phyloP scores from a whole-genome alignment of 1,140 invertebrate species.

The Microplitis mediator region DNA sequence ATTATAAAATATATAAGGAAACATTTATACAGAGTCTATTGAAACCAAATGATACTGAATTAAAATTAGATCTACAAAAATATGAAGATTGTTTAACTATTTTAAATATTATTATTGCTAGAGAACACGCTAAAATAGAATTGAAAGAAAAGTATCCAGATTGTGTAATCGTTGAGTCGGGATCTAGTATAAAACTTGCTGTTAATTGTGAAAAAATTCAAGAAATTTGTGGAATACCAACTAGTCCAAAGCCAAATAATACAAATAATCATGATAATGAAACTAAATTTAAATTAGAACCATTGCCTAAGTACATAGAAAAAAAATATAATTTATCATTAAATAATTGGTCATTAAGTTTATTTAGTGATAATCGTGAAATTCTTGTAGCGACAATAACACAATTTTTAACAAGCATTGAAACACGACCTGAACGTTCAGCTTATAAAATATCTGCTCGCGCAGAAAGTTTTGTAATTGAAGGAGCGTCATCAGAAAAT shows the following conservation, averaged over 20 bases:
- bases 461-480: conserved; percentile 79
- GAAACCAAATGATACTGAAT: conserved; percentile 74
- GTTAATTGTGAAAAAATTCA: conserved; percentile 40
- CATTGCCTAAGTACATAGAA: conserved; percentile 44
- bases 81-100: conserved; percentile 78
- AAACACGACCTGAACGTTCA: conserved; percentile 73
- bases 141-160: conserved; percentile 41
- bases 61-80: conserved; percentile 75
- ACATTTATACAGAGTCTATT: conserved; percentile 75
- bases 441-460: conserved; percentile 76
- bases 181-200: conserved; percentile 36
- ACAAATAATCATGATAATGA: conserved; percentile 29
- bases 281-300: conserved; percentile 35
- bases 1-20: conserved; percentile 75
- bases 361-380: conserved; percentile 74
- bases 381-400: conserved; percentile 76
- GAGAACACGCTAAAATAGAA: conserved; percentile 69
- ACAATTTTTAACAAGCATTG: conserved; percentile 74
- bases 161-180: conserved; percentile 41
- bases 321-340: conserved; percentile 78
- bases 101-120: conserved; percentile 77
- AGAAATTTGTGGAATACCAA: conserved; percentile 23
- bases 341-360: conserved; percentile 73
- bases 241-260: conserved; percentile 30
- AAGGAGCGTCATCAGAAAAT: conserved; percentile 76